Evolutionary conservation across 2,888 invertebrate genomes (phyloP).

Genomic region (Agrenia bidenticulata): DNA sequence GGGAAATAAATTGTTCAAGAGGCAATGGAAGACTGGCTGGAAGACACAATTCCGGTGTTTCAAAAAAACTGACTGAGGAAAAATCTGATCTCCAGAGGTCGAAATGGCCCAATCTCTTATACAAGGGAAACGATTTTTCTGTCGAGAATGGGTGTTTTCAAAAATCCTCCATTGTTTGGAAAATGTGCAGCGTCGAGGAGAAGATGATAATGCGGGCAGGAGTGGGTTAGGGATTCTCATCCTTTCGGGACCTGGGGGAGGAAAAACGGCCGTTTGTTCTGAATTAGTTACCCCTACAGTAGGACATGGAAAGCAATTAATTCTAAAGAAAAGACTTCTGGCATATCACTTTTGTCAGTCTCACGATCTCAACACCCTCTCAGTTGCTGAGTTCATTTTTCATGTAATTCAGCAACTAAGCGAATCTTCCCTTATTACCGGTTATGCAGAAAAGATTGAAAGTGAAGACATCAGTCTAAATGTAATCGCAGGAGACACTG

Average conservation of each 20-base stretch:
- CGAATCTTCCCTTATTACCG: slow-evolving; percentile 54
- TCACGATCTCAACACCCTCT: slow-evolving; percentile 79
- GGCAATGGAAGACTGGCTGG: no score
- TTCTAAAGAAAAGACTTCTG: slow-evolving; percentile 74
- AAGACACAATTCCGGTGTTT: no score
- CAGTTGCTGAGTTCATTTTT: slow-evolving; percentile 80
- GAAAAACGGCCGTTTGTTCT: slow-evolving; percentile 86
- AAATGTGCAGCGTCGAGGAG: slow-evolving; percentile 65
- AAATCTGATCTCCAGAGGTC: no score
- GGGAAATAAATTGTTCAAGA: no score
- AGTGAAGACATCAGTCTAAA: slow-evolving; percentile 65
- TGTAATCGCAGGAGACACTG: slow-evolving; percentile 81
- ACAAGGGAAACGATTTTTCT: slow-evolving; percentile 70
- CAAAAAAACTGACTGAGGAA: no score
- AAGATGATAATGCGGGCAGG: slow-evolving; percentile 54
- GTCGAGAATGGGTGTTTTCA: slow-evolving; percentile 94
- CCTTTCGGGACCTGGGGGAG: slow-evolving; percentile 76
- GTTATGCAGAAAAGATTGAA: slow-evolving; percentile 76
- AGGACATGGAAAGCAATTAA: slow-evolving; percentile 63
- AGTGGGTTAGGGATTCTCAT: slow-evolving; percentile 81
- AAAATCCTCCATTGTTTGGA: slow-evolving; percentile 90
- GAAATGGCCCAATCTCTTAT: slow-evolving; percentile 8
- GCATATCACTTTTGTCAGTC: slow-evolving; percentile 82
- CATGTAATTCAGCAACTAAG: slow-evolving; percentile 81
- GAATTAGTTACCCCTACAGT: slow-evolving; percentile 72